phyloP scores from a whole-genome alignment of 2,888 invertebrate genomes.

The Hoplodrina ambigua region DNA sequence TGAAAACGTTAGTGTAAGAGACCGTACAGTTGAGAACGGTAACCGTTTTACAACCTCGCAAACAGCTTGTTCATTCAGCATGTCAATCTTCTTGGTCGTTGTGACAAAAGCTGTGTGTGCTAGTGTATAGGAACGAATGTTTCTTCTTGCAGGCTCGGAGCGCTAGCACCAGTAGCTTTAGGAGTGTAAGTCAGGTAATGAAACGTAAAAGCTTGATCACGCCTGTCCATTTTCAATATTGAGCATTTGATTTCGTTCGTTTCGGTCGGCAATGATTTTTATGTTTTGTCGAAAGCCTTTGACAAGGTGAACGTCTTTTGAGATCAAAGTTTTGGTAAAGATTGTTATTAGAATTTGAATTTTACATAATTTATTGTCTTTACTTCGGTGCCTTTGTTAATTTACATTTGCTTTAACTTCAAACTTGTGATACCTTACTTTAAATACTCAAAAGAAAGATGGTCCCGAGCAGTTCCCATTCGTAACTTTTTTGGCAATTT shows the following conservation, averaged over 20 bases:
- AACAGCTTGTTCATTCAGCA: constrained; percentile 72
- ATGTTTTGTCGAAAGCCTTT: constrained; percentile 29
- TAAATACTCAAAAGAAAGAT: too few species aligned
- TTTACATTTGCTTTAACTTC: not conserved
- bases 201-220: constrained; percentile 79
- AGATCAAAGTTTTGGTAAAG: constrained; percentile 19
- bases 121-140: constrained; percentile 89
- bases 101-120: constrained; percentile 83
- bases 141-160: constrained; percentile 95
- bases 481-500: not conserved
- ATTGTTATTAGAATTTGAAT: not conserved
- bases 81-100: constrained; percentile 87
- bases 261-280: constrained; percentile 81
- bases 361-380: not conserved
- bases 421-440: not conserved
- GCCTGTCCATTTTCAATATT: constrained; percentile 77
- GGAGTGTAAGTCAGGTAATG: constrained; percentile 96
- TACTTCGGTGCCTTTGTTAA: not conserved
- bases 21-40: constrained; percentile 1
- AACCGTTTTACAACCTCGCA: constrained; percentile 69
- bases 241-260: constrained; percentile 76
- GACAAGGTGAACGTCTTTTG: not conserved
- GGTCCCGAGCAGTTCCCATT: not conserved
- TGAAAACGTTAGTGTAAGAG: constrained; percentile 31
- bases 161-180: constrained; percentile 97